Conservation (phyloP, 2,888 invertebrate genomes). For the Tuberolachnus salignus region DNA sequence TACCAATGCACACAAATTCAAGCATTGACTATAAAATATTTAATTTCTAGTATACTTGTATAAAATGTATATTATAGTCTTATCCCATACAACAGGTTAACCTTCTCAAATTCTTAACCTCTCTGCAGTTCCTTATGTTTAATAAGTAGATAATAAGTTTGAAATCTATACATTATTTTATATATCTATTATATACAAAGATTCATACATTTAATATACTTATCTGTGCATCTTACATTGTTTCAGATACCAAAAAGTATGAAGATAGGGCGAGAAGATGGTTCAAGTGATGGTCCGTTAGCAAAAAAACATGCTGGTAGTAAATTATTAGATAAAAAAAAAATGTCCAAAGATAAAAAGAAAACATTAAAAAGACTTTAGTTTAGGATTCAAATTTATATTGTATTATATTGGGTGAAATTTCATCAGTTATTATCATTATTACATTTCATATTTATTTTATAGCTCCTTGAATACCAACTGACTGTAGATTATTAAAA, state of each 20-base stretch:
- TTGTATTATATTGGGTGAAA: slow-evolving; percentile 45
- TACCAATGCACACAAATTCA: too few species aligned
- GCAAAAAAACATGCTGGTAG: slow-evolving; percentile 87
- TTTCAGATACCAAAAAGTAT: slow-evolving; percentile 66
- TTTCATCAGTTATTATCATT: slow-evolving; percentile 22
- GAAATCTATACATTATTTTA: too few species aligned
- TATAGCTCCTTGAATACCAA: slow-evolving; percentile 35
- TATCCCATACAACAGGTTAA: too few species aligned
- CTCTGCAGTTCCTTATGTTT: too few species aligned
- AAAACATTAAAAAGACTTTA: slow-evolving; percentile 85
- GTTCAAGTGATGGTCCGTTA: slow-evolving; percentile 71
- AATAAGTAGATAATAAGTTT: too few species aligned
- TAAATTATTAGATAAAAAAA: slow-evolving; percentile 76
- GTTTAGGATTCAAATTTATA: slow-evolving; percentile 24
- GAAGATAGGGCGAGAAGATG: slow-evolving; percentile 60
- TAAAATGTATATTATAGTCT: too few species aligned
- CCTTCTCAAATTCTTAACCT: too few species aligned
- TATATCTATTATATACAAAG: too few species aligned
- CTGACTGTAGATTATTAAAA: slow-evolving; percentile 32
- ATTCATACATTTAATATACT: too few species aligned
- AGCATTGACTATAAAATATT: too few species aligned
- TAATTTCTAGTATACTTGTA: too few species aligned
- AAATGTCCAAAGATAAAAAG: slow-evolving; percentile 81
- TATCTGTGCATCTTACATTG: too few species aligned
- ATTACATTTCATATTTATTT: slow-evolving; percentile 49